Evolutionary conservation across 1,140 invertebrate species (phyloP), one percentile per base, ranked within the genome.

Genomic region (Wiebesia pumilae): DNA sequence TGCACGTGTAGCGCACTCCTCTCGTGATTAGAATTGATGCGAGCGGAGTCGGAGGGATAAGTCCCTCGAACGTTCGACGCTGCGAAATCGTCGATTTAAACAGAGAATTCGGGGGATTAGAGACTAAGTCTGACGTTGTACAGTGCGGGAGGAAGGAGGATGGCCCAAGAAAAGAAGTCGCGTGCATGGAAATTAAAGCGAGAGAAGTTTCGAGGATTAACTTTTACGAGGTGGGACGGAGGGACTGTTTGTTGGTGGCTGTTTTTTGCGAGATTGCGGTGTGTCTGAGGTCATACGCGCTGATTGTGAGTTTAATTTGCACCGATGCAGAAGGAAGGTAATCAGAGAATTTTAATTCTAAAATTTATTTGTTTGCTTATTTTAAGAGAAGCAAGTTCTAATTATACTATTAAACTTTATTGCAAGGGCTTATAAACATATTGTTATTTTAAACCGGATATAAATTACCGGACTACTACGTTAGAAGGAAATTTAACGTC

Each of bases 101-200:
- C 77, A 14, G 33, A 43, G 16, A 40, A 9, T 30, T 27, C 27
- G 7, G 27, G 38, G 73, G 83, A 84, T 84, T 78, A 78, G n/a
- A n/a, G 27, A n/a, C 47, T 54, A 62, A 47, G 33, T 33, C 47
- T 51, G 62, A 58, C n/a, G 38, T 85, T 14, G 27, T 54, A 3
- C 33, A 19, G 38, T 10, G 51, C n/a, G 7, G 19, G 3, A 0
- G 10, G 35, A 12, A 38, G 21, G 16, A 38, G 35, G 3, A 24
- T 12, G 38, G 51, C 9, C 12, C 51, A 62, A 75, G 43, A 62
- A 83, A 83, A 84, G 83, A 84, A 84, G 47, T 79, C 83, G 83
- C 75, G 75, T 62, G 58, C 73, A 65, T 84, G 83, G 54, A 51
- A 79, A 84, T 84, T 79, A 30, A 77, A 84, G 33, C 16, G 40